Evolutionary conservation across 2,888 invertebrate species (phyloP).

Genomic region (Lymantria dispar): DNA sequence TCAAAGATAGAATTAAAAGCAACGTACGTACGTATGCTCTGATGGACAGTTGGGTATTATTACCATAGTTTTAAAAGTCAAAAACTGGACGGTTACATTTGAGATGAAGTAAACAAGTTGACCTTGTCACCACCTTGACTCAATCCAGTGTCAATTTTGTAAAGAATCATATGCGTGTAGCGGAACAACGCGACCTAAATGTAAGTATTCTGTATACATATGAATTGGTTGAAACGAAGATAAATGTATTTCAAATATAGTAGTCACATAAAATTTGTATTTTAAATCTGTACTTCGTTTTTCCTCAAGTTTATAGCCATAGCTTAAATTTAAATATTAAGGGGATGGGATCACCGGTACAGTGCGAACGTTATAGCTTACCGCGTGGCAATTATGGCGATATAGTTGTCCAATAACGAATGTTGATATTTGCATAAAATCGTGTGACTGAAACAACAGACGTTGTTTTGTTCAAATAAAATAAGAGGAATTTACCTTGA

Average conservation of each 20-base stretch:
- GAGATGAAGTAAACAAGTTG: conserved; percentile 62
- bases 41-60: conserved; percentile 45
- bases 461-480: too few species aligned
- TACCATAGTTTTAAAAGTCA: conserved; percentile 65
- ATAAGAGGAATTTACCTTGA: too few species aligned
- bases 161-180: conserved; percentile 35
- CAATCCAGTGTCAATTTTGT: conserved; percentile 18
- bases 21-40: conserved; percentile 13
- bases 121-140: conserved; percentile 60
- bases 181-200: conserved; percentile 42
- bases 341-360: too few species aligned
- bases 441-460: too few species aligned
- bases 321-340: too few species aligned
- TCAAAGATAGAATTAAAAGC: conserved; percentile 11
- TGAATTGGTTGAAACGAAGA: conserved; percentile 35
- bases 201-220: conserved; percentile 44
- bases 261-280: too few species aligned
- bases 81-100: conserved; percentile 45
- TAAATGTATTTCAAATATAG: conserved; percentile 5
- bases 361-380: too few species aligned
- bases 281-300: too few species aligned
- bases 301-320: too few species aligned
- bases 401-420: too few species aligned
- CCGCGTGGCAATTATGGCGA: too few species aligned
- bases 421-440: too few species aligned